phyloP scores from a whole-genome alignment of 2,113 vertebrate genomes.

The Crotophaga sulcirostris region DNA sequence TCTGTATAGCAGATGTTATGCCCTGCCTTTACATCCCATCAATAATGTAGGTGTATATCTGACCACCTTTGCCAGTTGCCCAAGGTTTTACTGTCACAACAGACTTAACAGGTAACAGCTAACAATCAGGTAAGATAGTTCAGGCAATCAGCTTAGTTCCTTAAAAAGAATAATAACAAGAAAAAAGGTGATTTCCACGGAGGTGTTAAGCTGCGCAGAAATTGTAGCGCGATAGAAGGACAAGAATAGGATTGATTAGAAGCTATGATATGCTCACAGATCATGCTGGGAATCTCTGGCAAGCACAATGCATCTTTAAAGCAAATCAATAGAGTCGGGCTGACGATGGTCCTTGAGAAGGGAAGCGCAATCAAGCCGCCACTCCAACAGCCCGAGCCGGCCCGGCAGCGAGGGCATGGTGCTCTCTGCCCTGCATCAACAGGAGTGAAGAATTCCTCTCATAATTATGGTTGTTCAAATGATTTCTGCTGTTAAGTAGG shows the following conservation, averaged over 20 bases:
- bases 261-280: slow-evolving; percentile 33
- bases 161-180: neutral
- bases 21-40: neutral
- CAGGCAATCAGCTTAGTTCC: neutral
- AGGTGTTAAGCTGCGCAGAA: slow-evolving; percentile 25
- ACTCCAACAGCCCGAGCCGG: neutral
- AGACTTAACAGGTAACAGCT: neutral
- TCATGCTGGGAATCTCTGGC: slow-evolving; percentile 55
- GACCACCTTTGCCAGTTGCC: neutral
- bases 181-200: neutral
- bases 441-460: neutral
- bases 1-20: neutral
- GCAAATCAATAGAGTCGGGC: slow-evolving; percentile 49
- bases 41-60: neutral
- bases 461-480: slow-evolving; percentile 27
- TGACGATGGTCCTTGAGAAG: slow-evolving; percentile 40
- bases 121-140: slow-evolving; percentile 7
- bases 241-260: slow-evolving; percentile 69
- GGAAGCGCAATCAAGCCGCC: slow-evolving; percentile 53
- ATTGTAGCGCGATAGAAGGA: neutral
- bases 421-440: neutral
- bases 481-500: slow-evolving; percentile 41
- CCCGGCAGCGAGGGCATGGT: neutral
- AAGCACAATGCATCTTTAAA: slow-evolving; percentile 60
- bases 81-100: neutral